These are phyloP conservation scores for Aleadryas rufinucha DNA, from an alignment of 2,113 vertebrate species.

Conservation along the genomic window DNA sequence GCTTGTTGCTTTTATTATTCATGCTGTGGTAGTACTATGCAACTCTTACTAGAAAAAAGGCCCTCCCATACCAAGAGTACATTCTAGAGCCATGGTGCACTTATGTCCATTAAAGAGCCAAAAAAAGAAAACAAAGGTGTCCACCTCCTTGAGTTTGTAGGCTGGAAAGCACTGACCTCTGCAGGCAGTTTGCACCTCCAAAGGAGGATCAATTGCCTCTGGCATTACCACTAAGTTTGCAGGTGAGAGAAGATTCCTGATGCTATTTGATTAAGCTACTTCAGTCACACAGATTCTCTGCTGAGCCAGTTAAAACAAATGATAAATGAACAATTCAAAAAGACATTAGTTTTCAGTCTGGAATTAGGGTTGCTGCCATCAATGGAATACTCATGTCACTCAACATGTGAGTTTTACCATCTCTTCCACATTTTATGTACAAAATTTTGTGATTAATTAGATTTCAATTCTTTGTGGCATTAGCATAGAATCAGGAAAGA, in stretches of 20 bases:
- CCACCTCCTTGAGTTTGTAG: not conserved
- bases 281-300: not conserved
- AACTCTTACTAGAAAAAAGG: not conserved
- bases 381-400: not conserved
- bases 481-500: not conserved
- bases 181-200: not conserved
- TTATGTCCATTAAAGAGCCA: not conserved
- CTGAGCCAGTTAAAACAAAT: not conserved
- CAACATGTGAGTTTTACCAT: not conserved
- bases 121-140: not conserved
- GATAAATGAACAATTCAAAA: not conserved
- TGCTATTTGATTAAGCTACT: not conserved
- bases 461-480: not conserved
- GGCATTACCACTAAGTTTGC: not conserved
- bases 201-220: not conserved
- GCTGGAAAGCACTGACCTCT: not conserved
- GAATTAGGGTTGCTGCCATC: not conserved
- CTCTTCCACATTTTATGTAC: not conserved
- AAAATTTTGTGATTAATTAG: not conserved
- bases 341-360: not conserved
- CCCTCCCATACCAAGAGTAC: not conserved
- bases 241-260: not conserved
- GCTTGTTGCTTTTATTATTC: not conserved
- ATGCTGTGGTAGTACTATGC: not conserved
- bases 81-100: not conserved